Percentiles rank a stretch among this genome's conserved stretches.
phyloP scores from a whole-genome alignment of 2,888 invertebrate genomes.

The Danaus chrysippus region DNA sequence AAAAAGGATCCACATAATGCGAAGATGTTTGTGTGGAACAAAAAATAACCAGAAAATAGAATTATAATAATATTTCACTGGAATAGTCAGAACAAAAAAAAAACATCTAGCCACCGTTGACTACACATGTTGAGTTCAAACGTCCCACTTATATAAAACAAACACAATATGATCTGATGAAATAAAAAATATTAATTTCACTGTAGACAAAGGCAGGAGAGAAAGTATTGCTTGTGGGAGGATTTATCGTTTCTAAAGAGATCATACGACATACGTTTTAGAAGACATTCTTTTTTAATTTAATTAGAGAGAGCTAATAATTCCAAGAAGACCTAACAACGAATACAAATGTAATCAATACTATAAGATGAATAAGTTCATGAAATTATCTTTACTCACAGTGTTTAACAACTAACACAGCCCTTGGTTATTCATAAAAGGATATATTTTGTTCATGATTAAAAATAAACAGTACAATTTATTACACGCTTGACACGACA shows the following conservation, averaged over 20 bases:
- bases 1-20: too few species aligned
- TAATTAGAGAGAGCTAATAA: too few species aligned
- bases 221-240: conserved; percentile 49
- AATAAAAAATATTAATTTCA: conserved; percentile 33
- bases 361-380: too few species aligned
- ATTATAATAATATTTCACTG: background rate
- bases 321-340: too few species aligned
- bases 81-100: background rate
- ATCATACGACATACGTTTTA: conserved; percentile 38
- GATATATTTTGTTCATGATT: too few species aligned
- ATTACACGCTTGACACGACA: conserved; percentile 7
- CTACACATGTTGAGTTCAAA: conserved; percentile 5
- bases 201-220: conserved; percentile 30
- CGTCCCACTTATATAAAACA: conserved; percentile 17
- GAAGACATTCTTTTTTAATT: conserved; percentile 37
- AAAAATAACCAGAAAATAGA: too few species aligned
- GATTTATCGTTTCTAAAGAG: conserved; percentile 41
- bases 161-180: conserved; percentile 25
- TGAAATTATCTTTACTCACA: too few species aligned
- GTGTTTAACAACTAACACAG: too few species aligned
- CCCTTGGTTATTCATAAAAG: too few species aligned
- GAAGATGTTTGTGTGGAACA: too few species aligned
- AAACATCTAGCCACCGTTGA: background rate
- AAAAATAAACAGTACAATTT: conserved; percentile 11
- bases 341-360: too few species aligned